phyloP scores from a whole-genome alignment of 2,113 vertebrate species.

The Triplophysa tibetana region DNA sequence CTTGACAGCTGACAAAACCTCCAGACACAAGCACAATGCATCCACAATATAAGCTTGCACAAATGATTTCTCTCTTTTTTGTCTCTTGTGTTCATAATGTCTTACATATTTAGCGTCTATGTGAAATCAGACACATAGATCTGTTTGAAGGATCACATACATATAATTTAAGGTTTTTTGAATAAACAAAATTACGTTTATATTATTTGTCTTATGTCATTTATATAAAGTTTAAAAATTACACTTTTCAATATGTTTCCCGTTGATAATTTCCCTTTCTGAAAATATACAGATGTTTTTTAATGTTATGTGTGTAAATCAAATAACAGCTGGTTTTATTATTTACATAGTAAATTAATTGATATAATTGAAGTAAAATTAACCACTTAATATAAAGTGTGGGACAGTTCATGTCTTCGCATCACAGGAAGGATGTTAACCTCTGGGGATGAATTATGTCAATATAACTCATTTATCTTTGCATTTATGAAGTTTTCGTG shows the following conservation, averaged over 20 bases:
- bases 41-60: conserved; percentile 23
- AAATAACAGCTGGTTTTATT: not conserved
- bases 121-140: conserved; percentile 33
- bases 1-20: not conserved
- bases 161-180: conserved; percentile 24
- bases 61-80: conserved; percentile 28
- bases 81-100: conserved; percentile 43
- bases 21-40: not conserved
- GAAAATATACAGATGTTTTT: not conserved
- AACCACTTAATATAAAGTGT: conserved; percentile 54
- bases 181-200: conserved; percentile 53
- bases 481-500: too few species aligned
- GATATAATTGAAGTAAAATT: conserved; percentile 28
- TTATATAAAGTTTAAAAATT: not conserved
- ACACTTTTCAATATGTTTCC: not conserved
- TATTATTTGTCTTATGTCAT: conserved; percentile 40
- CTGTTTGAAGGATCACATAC: conserved; percentile 15
- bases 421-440: not conserved
- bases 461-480: not conserved
- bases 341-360: conserved; percentile 50
- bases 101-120: conserved; percentile 27
- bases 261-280: not conserved
- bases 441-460: not conserved
- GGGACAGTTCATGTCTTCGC: not conserved
- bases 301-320: not conserved